Evolutionary conservation across 1,140 invertebrate genomes (phyloP).

Genomic region (Drosophila ananassae): DNA sequence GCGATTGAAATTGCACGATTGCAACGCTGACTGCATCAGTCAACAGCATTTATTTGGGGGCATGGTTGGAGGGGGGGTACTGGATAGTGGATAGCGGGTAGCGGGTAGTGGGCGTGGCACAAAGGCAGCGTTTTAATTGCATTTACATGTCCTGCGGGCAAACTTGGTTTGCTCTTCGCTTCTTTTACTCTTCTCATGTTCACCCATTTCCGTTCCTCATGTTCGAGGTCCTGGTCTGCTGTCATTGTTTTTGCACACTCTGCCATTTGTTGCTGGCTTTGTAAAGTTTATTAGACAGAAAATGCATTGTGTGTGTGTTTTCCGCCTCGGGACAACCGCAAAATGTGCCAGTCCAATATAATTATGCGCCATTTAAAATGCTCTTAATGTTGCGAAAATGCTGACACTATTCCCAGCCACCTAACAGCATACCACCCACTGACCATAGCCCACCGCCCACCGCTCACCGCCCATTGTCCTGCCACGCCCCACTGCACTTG

Average conservation of each 20-base stretch:
- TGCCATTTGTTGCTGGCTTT: constrained; percentile 48
- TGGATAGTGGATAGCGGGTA: too few relatives aligned
- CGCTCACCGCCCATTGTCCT: constrained; percentile 4
- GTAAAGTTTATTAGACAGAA: constrained; percentile 76
- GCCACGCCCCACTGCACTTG: constrained; percentile 42
- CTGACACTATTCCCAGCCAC: constrained; percentile 11
- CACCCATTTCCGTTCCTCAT: background rate
- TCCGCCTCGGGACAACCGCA: constrained; percentile 50
- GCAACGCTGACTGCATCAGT: constrained; percentile 57
- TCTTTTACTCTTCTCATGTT: constrained; percentile 12
- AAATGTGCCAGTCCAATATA: constrained; percentile 77
- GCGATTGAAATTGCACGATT: constrained; percentile 53
- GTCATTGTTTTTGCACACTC: constrained; percentile 35
- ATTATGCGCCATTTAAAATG: constrained; percentile 79
- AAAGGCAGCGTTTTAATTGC: constrained; percentile 72
- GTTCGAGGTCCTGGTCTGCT: constrained; percentile 8
- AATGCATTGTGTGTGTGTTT: constrained; percentile 46
- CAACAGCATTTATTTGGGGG: constrained; percentile 45
- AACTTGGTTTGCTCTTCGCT: constrained; percentile 56
- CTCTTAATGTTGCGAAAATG: constrained; percentile 62
- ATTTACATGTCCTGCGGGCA: constrained; percentile 78
- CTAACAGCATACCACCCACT: background rate
- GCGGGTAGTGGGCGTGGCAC: constrained; percentile 15
- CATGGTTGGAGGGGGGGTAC: background rate
- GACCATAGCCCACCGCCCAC: background rate